Evolutionary conservation across 2,888 invertebrate genomes (phyloP), one percentile per base, ranked within the genome.

Genomic region (Cremastobaeus sp.): DNA sequence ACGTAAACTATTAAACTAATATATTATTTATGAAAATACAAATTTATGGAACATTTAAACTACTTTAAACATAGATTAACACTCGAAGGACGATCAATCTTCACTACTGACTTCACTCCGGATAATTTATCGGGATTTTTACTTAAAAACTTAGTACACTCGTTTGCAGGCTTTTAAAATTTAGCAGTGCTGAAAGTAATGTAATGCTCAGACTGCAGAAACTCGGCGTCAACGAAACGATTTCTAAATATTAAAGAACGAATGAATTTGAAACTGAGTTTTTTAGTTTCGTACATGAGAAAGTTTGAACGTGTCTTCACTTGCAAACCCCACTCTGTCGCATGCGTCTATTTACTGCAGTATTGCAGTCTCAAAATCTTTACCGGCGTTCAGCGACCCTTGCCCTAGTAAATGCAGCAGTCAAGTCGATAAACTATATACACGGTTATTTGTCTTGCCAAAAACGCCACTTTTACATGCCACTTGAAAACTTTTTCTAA

Each of bases 341-440:
- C 64, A 74, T 74, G 68, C 73, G 73, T 52, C 73, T 70, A 76
- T 73, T 76, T 73, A 70, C 79, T 77, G 79, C 78, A 78, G 78
- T 77, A 79, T 80, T 80, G 83, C 81, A 78, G 83, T 85, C 86
- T 86, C 84, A 81, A 87, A 86, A 86, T 87, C 87, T 87, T 87
- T 86, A 86, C 84, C 84, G 84, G 86, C 87, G 87, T 87, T 87
- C 87, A 87, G 86, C 85, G 87, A 87, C 86, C 87, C 86, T 86
- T 86, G 86, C 86, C 86, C 86, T 84, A 86, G 87, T 86, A 83
- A 86, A 88, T 86, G 86, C 82, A 71, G 48, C 48, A 60, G 70
- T 71, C 62, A 34, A 73, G 72, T 45, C 48, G 57, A 20, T 50
- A 64, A 45, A 72, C 66, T 54, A 54, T 39, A 52, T 64, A 59